A percentile compares a stretch with the other conserved stretches of the same genome.
Evolutionary conservation across 2,888 invertebrate genomes (phyloP).

Genomic region (Agonopterix heracliana): DNA sequence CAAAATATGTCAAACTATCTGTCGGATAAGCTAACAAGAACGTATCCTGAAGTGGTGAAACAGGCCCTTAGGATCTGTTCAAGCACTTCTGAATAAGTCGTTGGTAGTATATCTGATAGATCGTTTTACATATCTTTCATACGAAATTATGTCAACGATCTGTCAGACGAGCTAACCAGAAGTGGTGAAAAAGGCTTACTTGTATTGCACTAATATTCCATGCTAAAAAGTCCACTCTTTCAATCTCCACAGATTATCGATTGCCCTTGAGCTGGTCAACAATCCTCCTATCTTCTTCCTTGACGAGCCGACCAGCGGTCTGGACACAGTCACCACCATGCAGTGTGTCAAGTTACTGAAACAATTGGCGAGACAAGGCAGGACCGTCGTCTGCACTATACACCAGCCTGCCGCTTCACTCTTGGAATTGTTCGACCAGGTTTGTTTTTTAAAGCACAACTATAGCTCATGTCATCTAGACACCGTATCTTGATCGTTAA

Average conservation of each 20-base stretch:
- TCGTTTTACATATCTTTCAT: no score
- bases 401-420: constrained; percentile 82
- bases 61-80: no score
- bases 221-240: background rate
- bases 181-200: no score
- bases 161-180: no score
- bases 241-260: constrained; percentile 76
- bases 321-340: constrained; percentile 80
- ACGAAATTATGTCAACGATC: no score
- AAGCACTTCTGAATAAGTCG: no score
- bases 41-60: no score
- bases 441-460: constrained; percentile 14
- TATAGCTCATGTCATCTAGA: background rate
- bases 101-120: no score
- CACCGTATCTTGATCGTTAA: background rate
- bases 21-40: no score
- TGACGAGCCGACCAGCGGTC: constrained; percentile 87
- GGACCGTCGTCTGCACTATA: constrained; percentile 82
- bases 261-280: constrained; percentile 88
- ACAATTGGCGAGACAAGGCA: constrained; percentile 77
- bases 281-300: constrained; percentile 90
- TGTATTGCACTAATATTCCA: no score
- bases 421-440: constrained; percentile 78
- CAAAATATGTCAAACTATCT: no score
- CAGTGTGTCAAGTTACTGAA: constrained; percentile 77